Percentiles rank a stretch among this genome's conserved stretches.
These are phyloP conservation scores for Colinus virginianus DNA, from an alignment of 2,113 vertebrate species.

Conservation along the genomic window DNA sequence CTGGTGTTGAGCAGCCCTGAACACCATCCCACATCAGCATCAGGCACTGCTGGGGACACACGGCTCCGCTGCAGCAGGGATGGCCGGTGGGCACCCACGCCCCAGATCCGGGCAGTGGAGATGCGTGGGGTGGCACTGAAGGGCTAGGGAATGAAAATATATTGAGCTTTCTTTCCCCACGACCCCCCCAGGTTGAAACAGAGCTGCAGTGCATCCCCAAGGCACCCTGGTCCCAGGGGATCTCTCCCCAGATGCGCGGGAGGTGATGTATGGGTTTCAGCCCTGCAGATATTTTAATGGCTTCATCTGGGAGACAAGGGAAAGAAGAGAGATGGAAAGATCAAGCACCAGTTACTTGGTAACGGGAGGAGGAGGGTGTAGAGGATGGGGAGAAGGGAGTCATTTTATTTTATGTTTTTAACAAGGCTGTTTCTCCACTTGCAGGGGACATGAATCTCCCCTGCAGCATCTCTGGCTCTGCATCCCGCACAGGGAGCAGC, in stretches of 20 bases:
- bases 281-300: constrained; percentile 50
- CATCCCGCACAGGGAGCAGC: neutral
- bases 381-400: neutral
- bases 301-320: constrained; percentile 45
- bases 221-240: neutral
- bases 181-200: rapidly evolving
- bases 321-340: constrained; percentile 55
- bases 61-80: constrained; percentile 78
- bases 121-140: neutral
- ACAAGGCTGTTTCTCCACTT: neutral
- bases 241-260: neutral
- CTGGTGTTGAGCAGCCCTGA: neutral
- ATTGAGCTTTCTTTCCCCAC: neutral
- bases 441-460: neutral
- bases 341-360: constrained; percentile 67
- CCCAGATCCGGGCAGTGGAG: constrained; percentile 70
- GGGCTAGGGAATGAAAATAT: neutral
- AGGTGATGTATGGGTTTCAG: constrained; percentile 46
- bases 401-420: neutral
- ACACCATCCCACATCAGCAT: neutral
- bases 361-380: constrained; percentile 40
- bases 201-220: neutral
- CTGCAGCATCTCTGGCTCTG: neutral
- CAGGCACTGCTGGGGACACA: neutral
- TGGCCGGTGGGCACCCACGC: constrained; percentile 67